Base-by-base conservation (phyloP, 2,113 vertebrate genomes). In the Aldabrachelys gigantea region DNA sequence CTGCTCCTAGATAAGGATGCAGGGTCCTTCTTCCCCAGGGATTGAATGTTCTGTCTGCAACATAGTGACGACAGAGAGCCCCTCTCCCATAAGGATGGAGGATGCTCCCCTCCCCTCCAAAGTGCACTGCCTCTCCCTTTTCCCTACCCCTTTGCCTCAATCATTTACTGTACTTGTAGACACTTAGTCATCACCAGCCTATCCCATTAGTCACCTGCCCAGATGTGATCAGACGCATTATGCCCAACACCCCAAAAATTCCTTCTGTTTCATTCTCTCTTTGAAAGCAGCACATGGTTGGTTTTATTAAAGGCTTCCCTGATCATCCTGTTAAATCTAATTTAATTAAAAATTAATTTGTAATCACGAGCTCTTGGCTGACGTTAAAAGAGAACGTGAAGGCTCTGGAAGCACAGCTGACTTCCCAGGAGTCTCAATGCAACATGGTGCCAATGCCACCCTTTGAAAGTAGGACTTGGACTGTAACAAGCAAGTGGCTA, bases 401-500 rank as follows among this genome's bases (percentile, higher is more conserved):
- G 91, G 59, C 59, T 91, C 91, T 90, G 89, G 75, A 89, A 85
- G 87, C 54, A 54, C 89, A 89, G 53, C 52, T 91, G 76, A 59
- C 47, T 95, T 92, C 75, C n/a, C 35, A 38, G 79, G 6, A 80
- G 80, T 69, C 90, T 92, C 93, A 89, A 80, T 86, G 79, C 76
- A 95, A 90, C 62, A 82, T 90, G 84, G 79, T 94, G 12, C 81
- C 91, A 69, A 84, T 97, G 84, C 80, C 81, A 89, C 85, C 87
- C 95, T 80, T 95, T 90, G 89, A 90, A 87, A 80, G 54, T 44
- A 72, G 90, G 19, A 96, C 96, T 88, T 62, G 72, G 95, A 92
- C 25, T 76, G 54, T 91, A 94, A 3, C 13, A 52, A 91, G 52
- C 29, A 84, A 65, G 0, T 59, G 53, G 14, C 31, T 31, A 24